Base-by-base conservation (phyloP, 2,888 invertebrate species). In the Cremastinae sp. region DNA sequence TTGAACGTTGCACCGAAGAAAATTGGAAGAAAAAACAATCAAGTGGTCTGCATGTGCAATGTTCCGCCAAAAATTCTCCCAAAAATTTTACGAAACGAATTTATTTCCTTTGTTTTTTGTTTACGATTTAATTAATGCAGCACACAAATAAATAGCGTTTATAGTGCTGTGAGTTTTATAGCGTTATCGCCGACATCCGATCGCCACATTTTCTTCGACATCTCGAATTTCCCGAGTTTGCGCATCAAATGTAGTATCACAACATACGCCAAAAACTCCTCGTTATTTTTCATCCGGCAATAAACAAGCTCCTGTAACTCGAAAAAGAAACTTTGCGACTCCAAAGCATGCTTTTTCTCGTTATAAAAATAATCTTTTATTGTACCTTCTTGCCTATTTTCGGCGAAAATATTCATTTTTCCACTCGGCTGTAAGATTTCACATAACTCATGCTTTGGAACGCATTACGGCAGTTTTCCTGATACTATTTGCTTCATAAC, bases 1-100 rank as follows among this genome's bases (percentile, higher is more conserved):
- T n/a, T n/a, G n/a, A 56, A 69, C 47, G 56, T 62, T 69, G 74
- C 69, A 69, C 68, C 69, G n/a, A n/a, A n/a, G n/a, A n/a, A n/a
- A n/a, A n/a, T n/a, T n/a, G n/a, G n/a, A n/a, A 28, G 5, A 28
- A 28, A 5, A 28, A 28, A 28, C 5, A 28, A 28, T 5, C 28
- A 5, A 28, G 5, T 28, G 28, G 2, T 28, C 28, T 28, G 28
- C 28, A 2, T 28, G 28, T 5, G 28, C 28, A 28, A 28, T 5
- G 28, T n/a, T n/a, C n/a, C n/a, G n/a, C n/a, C n/a, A n/a, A n/a
- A n/a, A n/a, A n/a, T n/a, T n/a, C n/a, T n/a, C n/a, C n/a, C n/a
- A n/a, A n/a, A n/a, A n/a, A n/a, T n/a, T n/a, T n/a, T n/a, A n/a
- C n/a, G n/a, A n/a, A n/a, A n/a, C n/a, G n/a, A n/a, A n/a, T n/a